phyloP scores from a whole-genome alignment of 2,113 vertebrate genomes.

The Psilopsiagon aymara region DNA sequence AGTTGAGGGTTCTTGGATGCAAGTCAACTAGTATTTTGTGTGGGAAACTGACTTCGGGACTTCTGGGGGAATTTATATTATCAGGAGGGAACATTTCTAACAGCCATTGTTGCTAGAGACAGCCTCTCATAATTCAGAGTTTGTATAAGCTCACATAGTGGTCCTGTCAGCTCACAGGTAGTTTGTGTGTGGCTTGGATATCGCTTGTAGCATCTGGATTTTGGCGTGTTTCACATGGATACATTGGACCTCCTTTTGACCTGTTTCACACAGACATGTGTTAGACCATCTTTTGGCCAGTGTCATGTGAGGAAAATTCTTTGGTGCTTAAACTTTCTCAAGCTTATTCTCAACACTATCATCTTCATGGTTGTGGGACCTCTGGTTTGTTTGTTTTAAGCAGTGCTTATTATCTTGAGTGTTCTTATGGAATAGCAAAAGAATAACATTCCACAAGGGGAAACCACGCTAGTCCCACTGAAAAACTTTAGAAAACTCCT shows the following conservation, averaged over 20 bases:
- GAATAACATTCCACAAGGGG: neutral
- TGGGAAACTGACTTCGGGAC: neutral
- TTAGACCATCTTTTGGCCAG: neutral
- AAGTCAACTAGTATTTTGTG: neutral
- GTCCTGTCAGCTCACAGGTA: neutral
- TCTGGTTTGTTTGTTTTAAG: constrained; percentile 12
- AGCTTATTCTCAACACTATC: neutral
- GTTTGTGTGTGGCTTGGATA: neutral
- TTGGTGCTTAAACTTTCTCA: neutral
- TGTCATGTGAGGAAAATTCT: neutral
- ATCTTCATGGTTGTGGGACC: neutral
- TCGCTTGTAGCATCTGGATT: neutral
- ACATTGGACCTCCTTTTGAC: neutral
- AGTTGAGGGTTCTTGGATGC: neutral
- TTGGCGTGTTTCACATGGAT: neutral
- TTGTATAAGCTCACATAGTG: neutral
- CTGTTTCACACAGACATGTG: neutral
- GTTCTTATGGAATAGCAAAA: neutral
- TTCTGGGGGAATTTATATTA: neutral
- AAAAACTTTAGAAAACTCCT: neutral
- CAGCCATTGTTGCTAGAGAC: neutral
- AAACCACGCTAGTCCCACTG: neutral
- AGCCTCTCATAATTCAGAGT: neutral
- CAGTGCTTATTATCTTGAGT: neutral
- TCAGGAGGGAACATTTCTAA: neutral